A percentile compares a stretch with the other conserved stretches of the same genome.
These are phyloP conservation scores for Lepidotrigona ventralis DNA, from an alignment of 1,140 invertebrate species.

Conservation along the genomic window DNA sequence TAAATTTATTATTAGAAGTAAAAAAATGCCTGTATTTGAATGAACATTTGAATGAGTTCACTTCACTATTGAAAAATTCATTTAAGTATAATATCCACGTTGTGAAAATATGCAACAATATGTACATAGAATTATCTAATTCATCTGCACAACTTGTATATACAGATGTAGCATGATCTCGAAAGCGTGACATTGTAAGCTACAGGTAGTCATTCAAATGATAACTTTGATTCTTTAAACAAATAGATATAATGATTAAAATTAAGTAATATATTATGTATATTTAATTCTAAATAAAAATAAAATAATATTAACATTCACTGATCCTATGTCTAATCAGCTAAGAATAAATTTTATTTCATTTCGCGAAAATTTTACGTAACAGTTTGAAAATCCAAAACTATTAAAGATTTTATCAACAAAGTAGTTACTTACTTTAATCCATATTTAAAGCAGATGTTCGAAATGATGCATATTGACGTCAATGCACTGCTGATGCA, in stretches of 20 bases:
- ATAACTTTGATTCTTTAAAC: background rate
- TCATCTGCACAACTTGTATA: background rate
- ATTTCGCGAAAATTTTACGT: background rate
- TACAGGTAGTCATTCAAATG: background rate
- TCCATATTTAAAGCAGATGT: slow-evolving; percentile 6
- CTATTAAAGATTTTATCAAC: background rate
- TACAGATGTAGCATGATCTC: background rate
- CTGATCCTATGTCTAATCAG: background rate
- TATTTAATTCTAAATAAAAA: background rate
- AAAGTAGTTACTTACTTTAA: background rate
- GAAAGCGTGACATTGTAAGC: background rate
- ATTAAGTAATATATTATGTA: background rate
- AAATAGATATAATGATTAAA: background rate
- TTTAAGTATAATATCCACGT: background rate
- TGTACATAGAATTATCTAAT: background rate
- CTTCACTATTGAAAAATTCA: background rate
- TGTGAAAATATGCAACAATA: background rate
- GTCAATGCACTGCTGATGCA: background rate
- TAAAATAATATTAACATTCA: background rate
- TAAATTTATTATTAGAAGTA: background rate
- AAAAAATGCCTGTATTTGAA: background rate
- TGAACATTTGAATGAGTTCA: background rate
- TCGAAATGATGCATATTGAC: background rate
- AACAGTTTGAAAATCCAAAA: background rate
- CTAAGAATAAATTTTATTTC: background rate